Percentiles rank a stretch among this genome's conserved stretches.
These are phyloP conservation scores for Gryllus bimaculatus DNA, from an alignment of 1,140 invertebrate species.

Conservation along the genomic window DNA sequence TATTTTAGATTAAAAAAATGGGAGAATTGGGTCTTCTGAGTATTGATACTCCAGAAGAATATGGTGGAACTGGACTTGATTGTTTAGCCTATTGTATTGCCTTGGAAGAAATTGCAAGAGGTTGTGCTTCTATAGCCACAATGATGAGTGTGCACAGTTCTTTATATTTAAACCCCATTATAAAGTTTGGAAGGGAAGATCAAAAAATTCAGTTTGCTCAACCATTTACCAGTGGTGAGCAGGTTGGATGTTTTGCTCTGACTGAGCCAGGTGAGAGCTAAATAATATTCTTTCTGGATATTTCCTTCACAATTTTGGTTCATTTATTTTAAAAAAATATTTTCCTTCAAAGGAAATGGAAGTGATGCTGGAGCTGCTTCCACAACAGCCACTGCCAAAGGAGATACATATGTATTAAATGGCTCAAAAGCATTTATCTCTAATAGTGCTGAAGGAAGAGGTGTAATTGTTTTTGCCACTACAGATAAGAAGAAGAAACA, in stretches of 20 bases:
- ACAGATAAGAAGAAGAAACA: conserved; percentile 87
- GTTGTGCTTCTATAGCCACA: conserved; percentile 74
- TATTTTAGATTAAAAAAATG: conserved; percentile 73
- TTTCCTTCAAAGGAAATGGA: conserved; percentile 41
- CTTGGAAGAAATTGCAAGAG: conserved; percentile 66
- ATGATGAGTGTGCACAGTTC: conserved; percentile 88
- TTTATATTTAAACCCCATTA: conserved; percentile 72
- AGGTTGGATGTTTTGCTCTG: conserved; percentile 49
- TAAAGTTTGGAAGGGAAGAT: conserved; percentile 64
- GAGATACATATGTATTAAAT: conserved; percentile 63
- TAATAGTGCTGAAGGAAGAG: conserved; percentile 81
- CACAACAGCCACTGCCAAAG: conserved; percentile 63
- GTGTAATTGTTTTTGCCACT: conserved; percentile 78
- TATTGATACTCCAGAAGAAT: conserved; percentile 66
- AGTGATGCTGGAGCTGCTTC: conserved; percentile 91
- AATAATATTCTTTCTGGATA: background rate
- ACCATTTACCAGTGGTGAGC: conserved; percentile 61
- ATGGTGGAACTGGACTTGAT: conserved; percentile 81
- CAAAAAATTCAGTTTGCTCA: conserved; percentile 74
- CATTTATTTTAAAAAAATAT: background rate
- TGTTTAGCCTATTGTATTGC: conserved; percentile 89
- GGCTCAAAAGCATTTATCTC: conserved; percentile 95
- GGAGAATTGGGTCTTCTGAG: conserved; percentile 85
- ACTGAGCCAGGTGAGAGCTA: conserved; percentile 45
- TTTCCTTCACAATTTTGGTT: background rate